A percentile compares a stretch with the other conserved stretches of the same genome.
phyloP scores from a whole-genome alignment of 2,113 vertebrate species.

The Triplophysa rosa region DNA sequence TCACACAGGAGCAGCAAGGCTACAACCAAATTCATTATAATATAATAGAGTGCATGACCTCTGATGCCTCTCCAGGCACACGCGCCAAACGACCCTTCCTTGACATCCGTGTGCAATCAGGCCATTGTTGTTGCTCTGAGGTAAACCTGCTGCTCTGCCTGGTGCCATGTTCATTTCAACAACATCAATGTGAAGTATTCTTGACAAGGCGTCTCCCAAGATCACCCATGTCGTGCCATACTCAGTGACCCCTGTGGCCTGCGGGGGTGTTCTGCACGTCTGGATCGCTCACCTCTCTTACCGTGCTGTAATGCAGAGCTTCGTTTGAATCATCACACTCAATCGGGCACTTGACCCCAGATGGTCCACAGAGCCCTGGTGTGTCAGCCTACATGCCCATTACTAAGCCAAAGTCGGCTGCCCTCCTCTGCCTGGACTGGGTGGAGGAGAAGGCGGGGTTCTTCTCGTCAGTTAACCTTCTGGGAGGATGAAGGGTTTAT shows the following conservation, averaged over 20 bases:
- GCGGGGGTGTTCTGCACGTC: constrained; percentile 4
- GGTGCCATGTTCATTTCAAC: constrained; percentile 26
- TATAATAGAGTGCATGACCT: constrained; percentile 28
- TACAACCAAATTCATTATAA: constrained; percentile 40
- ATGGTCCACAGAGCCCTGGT: constrained; percentile 69
- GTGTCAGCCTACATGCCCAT: constrained; percentile 60
- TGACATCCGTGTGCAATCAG: not conserved
- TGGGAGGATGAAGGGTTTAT: constrained; percentile 48
- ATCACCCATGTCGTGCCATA: constrained; percentile 20
- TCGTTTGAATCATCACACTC: constrained; percentile 66
- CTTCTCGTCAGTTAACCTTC: constrained; percentile 54
- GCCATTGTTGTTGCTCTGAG: not conserved
- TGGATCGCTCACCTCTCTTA: constrained; percentile 23
- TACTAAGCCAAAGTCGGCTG: constrained; percentile 32
- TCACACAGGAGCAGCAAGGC: constrained; percentile 58
- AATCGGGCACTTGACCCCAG: constrained; percentile 69
- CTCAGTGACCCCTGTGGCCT: constrained; percentile 10
- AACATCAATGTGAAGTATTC: constrained; percentile 6
- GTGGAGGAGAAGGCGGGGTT: constrained; percentile 52
- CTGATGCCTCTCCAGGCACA: constrained; percentile 15
- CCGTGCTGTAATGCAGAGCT: constrained; percentile 19
- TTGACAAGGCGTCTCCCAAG: constrained; percentile 24
- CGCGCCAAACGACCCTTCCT: not conserved
- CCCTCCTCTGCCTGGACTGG: constrained; percentile 21
- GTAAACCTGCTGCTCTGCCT: constrained; percentile 2